Base-by-base conservation (phyloP, 2,797 vertebrate genomes). In the Dermochelys coriacea region DNA sequence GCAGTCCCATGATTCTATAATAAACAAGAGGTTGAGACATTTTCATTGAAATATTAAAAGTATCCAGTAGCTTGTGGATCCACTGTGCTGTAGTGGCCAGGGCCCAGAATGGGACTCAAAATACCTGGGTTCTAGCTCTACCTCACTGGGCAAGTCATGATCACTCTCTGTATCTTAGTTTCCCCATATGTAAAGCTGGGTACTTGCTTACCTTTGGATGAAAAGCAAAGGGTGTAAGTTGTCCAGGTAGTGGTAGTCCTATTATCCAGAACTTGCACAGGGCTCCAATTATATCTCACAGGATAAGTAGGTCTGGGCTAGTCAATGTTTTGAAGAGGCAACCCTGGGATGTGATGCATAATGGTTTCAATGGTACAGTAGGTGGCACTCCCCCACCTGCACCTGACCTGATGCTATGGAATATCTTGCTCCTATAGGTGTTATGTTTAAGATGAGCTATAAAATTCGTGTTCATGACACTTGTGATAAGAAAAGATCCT, bases 241-340 rank as follows among this genome's bases (percentile, higher is more conserved):
- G 57, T 61, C 29, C 12, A 31, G 57, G 29, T 61, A 31, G 5
- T n/a, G 45, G 45, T 1, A 47, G 8, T 23, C 4, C 80, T 59
- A 78, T 9, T 11, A 37, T 50, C 49, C 61, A 68, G 49, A 94
- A 88, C 59, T 82, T 51, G 84, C 9, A 12, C 2, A 1, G 7
- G 9, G 5, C 41, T 16, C 12, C n/a, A 2, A 0, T 21, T 25
- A 5, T 7, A 34, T 9, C 7, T 87, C 47, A 18, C 41, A 47
- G 9, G n/a, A 37, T 0, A 5, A 6, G 45, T 8, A 21, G 1
- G 7, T 7, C 5, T 84, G 50, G 8, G 5, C 12, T 82, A 19
- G n/a, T 12, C 51, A 49, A 16, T 74, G n/a, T 78, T 74, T 84
- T 9, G 2, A 21, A 57, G 57, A 54, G 3, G 34, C 51, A 77